Evolutionary conservation across 2,797 vertebrate species (phyloP).

Genomic region (Acropternis orthonyx): DNA sequence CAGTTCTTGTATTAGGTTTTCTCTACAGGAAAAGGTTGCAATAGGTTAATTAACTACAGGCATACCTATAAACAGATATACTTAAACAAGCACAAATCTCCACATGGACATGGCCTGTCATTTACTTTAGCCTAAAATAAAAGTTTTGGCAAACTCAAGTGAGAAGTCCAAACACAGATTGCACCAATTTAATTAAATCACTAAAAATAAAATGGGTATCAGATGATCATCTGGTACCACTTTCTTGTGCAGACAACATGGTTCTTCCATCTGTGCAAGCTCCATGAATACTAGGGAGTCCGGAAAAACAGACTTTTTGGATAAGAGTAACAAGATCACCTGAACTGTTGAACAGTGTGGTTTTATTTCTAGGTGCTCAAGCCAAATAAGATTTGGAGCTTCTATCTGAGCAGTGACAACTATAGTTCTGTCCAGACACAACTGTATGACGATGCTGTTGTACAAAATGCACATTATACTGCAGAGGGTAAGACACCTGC

Average conservation of each 20-base stretch:
- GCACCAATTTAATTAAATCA: neutral
- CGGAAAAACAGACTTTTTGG: neutral
- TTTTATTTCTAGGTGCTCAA: neutral
- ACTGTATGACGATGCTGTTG: fast-evolving
- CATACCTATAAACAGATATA: neutral
- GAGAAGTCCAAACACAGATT: neutral
- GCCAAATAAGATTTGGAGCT: neutral
- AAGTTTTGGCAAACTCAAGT: neutral
- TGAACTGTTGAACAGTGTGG: neutral
- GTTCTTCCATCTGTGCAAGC: slow-evolving; percentile 10
- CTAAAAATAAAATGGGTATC: slow-evolving; percentile 14
- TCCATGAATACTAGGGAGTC: neutral
- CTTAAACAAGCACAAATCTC: neutral
- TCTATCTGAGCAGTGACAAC: neutral
- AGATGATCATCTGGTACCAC: neutral
- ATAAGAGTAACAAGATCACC: neutral
- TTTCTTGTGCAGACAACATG: neutral
- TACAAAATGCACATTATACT: fast-evolving
- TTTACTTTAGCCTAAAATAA: neutral
- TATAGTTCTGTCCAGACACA: neutral
- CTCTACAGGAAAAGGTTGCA: neutral
- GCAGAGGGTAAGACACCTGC: neutral
- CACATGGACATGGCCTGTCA: neutral
- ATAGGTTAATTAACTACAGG: neutral
- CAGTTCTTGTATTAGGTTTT: neutral